A percentile compares a stretch with the other conserved stretches of the same genome.
These are phyloP conservation scores for Hetaerina titia DNA, from an alignment of 2,888 invertebrate genomes.

Conservation along the genomic window DNA sequence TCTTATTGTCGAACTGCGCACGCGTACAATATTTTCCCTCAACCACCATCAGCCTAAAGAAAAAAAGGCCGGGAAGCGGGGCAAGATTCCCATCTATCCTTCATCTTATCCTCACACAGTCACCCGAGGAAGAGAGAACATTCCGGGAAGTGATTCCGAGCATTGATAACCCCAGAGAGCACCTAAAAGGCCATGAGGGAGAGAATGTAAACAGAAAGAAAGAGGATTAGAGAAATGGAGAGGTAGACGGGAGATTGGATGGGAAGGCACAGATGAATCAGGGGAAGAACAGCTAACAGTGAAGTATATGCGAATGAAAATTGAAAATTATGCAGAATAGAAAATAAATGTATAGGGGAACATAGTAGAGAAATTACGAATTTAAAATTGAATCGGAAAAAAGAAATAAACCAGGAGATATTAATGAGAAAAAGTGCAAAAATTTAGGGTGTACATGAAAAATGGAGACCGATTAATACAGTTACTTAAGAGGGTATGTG, in stretches of 20 bases:
- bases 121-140: neutral
- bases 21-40: slow-evolving; percentile 44
- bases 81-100: slow-evolving; percentile 58
- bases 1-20: slow-evolving; percentile 56
- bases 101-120: slow-evolving; percentile 48
- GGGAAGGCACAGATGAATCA: neutral
- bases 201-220: slow-evolving; percentile 57
- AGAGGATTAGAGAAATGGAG: neutral
- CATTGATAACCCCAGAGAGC: slow-evolving; percentile 16
- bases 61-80: slow-evolving; percentile 32
- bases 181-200: slow-evolving; percentile 51
- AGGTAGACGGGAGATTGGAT: neutral
- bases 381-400: too few relatives aligned
- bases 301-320: too few relatives aligned
- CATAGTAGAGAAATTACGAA: too few relatives aligned
- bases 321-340: too few relatives aligned
- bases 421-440: neutral
- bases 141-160: slow-evolving; percentile 45
- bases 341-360: too few relatives aligned
- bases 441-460: neutral
- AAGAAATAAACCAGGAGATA: too few relatives aligned
- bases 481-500: too few relatives aligned
- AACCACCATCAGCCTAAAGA: neutral
- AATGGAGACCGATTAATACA: neutral
- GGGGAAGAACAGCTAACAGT: neutral